These are phyloP conservation scores for Rhogogaster chlorosoma DNA, from an alignment of 2,888 invertebrate species.

Conservation along the genomic window DNA sequence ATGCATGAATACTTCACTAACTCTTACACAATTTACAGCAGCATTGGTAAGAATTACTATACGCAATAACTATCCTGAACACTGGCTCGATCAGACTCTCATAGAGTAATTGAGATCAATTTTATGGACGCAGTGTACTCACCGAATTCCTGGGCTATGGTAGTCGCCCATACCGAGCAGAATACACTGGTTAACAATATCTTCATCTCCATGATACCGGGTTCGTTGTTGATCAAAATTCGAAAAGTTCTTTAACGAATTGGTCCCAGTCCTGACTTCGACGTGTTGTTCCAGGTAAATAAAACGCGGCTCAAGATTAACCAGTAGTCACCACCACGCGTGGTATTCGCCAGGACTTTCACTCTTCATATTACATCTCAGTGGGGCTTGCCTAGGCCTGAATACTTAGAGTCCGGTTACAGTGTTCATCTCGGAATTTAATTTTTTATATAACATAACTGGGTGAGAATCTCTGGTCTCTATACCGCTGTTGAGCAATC, in stretches of 20 bases:
- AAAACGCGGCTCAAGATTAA: slow-evolving; percentile 70
- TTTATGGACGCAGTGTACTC: neutral
- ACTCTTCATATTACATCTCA: slow-evolving; percentile 73
- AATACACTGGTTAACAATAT: slow-evolving; percentile 24
- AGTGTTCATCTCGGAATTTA: slow-evolving; percentile 4
- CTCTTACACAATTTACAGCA: neutral
- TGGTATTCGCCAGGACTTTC: slow-evolving; percentile 70
- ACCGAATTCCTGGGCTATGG: slow-evolving; percentile 35
- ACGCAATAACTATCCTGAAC: neutral
- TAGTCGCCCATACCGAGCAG: neutral
- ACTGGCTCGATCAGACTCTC: neutral
- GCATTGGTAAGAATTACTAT: neutral
- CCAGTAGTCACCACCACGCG: slow-evolving; percentile 47
- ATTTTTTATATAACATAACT: neutral
- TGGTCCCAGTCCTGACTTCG: slow-evolving; percentile 77
- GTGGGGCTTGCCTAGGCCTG: slow-evolving; percentile 53
- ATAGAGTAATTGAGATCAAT: neutral
- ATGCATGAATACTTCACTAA: neutral
- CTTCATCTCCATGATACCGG: slow-evolving; percentile 1
- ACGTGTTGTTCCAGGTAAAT: slow-evolving; percentile 43
- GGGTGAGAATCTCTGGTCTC: neutral
- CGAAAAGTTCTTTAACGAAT: slow-evolving; percentile 12
- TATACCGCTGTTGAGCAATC: neutral
- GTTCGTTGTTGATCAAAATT: neutral
- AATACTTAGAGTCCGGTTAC: neutral